Percentiles rank a stretch among this genome's conserved stretches.
Evolutionary conservation across 2,888 invertebrate species (phyloP).

Genomic region (Yponomeuta plumbellus): DNA sequence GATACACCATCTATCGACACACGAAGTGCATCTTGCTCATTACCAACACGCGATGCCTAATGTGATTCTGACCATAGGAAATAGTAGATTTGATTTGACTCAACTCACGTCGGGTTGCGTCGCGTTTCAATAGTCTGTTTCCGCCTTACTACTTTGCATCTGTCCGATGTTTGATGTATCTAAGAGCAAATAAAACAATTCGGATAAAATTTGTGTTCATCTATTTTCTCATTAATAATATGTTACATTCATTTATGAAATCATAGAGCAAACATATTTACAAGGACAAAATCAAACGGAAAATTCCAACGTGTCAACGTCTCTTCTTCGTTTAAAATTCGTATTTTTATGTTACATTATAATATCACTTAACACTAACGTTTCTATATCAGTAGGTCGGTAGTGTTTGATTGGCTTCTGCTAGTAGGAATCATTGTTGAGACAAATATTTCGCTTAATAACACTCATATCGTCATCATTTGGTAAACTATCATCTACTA

Average conservation of each 20-base stretch:
- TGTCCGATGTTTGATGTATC: background rate
- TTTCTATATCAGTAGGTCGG: slow-evolving; percentile 62
- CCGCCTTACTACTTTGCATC: too few species aligned
- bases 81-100: too few species aligned
- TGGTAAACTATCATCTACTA: background rate
- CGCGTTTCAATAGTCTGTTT: too few species aligned
- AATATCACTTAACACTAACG: slow-evolving; percentile 71
- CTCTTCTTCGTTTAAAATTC: slow-evolving; percentile 70
- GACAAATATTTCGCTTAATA: background rate
- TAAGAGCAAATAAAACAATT: slow-evolving; percentile 42
- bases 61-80: too few species aligned
- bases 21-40: too few species aligned
- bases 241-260: slow-evolving; percentile 76
- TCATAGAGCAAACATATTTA: slow-evolving; percentile 77
- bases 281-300: slow-evolving; percentile 72
- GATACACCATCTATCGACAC: too few species aligned
- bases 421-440: slow-evolving; percentile 48
- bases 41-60: too few species aligned
- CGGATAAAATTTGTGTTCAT: slow-evolving; percentile 66
- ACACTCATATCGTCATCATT: background rate
- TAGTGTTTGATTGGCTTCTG: slow-evolving; percentile 44
- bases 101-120: too few species aligned
- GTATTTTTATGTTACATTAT: slow-evolving; percentile 70
- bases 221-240: slow-evolving; percentile 75
- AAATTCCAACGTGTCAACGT: slow-evolving; percentile 68